These are phyloP conservation scores for Sthenelais limicola DNA, from an alignment of 2,888 invertebrate species.

Conservation along the genomic window DNA sequence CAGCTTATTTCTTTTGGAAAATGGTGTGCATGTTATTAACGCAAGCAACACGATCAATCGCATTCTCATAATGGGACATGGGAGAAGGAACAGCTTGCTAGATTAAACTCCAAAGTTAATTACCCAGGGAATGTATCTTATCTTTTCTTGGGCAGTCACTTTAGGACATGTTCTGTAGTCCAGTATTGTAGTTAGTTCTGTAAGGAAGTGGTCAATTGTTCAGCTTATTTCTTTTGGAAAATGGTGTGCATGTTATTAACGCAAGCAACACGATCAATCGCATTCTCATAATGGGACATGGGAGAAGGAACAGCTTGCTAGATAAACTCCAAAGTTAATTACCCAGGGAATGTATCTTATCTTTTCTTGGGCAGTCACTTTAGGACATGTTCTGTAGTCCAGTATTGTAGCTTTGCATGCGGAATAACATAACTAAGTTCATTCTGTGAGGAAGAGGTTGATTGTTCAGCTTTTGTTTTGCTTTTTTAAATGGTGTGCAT, in stretches of 20 bases:
- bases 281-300: background rate
- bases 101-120: background rate
- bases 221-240: no score
- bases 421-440: no score
- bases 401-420: no score
- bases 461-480: no score
- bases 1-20: no score
- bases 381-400: constrained; percentile 3
- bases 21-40: background rate
- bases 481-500: background rate
- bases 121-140: background rate
- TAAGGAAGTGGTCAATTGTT: background rate
- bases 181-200: background rate
- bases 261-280: constrained; percentile 8
- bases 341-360: constrained; percentile 3
- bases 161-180: background rate
- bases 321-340: constrained; percentile 16
- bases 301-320: background rate
- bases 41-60: background rate
- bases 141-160: background rate
- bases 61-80: background rate
- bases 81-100: background rate
- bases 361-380: constrained; percentile 27
- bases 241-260: background rate
- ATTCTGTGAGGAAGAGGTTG: background rate